Evolutionary conservation across 2,888 invertebrate species (phyloP), one percentile per base, ranked within the genome.

Genomic region (Tenthredo livida): DNA sequence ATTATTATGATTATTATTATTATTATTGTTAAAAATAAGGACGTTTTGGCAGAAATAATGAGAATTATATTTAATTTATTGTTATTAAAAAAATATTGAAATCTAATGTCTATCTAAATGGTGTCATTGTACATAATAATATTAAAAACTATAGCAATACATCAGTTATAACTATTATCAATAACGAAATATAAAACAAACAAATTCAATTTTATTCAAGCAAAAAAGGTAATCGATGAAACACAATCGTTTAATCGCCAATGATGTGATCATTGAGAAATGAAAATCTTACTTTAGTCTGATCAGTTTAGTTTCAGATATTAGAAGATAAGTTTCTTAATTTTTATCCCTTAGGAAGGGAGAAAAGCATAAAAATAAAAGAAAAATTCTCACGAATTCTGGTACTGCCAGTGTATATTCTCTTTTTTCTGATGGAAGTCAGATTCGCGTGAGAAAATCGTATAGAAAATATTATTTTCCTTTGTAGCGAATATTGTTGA

Each of bases 71-170:
- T 92, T 92, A 92, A 92, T 92, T 92, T 92, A 92, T 92, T 92
- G 90, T 91, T 90, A 87, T 86, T 87, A 85, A 73, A 70, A 70
- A 83, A 88, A 88, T 87, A 88, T 88, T 88, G 88, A 90, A 90
- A 90, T 87, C 85, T 87, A 89, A 89, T 87, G 88, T 91, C 88
- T 90, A 89, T 89, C 89, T 89, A 88, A 90, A 90, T 89, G 90
- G 90, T 92, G 91, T 92, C 91, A 91, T 92, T 92, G 93, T 93
- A 92, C 89, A 92, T 92, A 93, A 91, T 92, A 92, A 86, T 87
- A 87, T 86, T 88, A 86, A 86, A 86, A 85, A 67, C 83, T 82
- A 84, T 85, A 87, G 85, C 84, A 85, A 85, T 86, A 83, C 86
- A 85, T 78, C 83, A 86, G 84, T 84, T 86, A 84, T 86, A 86